A percentile compares a stretch with the other conserved stretches of the same genome.
Conservation (phyloP, 1,140 invertebrate species). For the Drosophila sucinea region DNA sequence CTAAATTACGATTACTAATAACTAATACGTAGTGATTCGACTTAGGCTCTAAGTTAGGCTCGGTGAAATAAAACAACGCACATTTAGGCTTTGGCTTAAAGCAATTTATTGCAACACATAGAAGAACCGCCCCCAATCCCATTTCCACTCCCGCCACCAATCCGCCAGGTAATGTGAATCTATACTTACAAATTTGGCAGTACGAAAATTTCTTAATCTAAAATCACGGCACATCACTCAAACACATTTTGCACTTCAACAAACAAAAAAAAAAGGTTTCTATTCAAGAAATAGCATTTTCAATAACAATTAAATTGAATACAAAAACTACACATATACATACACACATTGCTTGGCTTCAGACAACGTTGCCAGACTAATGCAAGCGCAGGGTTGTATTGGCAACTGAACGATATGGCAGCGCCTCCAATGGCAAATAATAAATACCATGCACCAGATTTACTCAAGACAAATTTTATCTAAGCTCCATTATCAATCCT, state of each 20-base stretch:
- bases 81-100: conserved; percentile 42
- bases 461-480: too few species aligned
- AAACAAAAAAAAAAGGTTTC: neutral
- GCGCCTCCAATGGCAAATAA: neutral
- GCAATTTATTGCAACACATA: conserved; percentile 55
- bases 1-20: conserved; percentile 13
- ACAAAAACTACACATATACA: conserved; percentile 24
- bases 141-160: conserved; percentile 22
- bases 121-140: conserved; percentile 7
- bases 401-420: conserved; percentile 26
- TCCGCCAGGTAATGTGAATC: neutral
- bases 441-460: neutral
- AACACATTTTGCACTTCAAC: neutral
- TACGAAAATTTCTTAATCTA: neutral
- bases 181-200: conserved; percentile 24
- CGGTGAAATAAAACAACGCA: conserved; percentile 69
- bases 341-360: conserved; percentile 28
- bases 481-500: too few species aligned
- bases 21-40: conserved; percentile 16
- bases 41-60: conserved; percentile 47
- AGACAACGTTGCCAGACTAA: conserved; percentile 37
- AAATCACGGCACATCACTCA: neutral
- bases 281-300: neutral
- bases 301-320: neutral
- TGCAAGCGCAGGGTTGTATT: conserved; percentile 20